These are phyloP conservation scores for Zophobas atratus DNA, from an alignment of 1,140 invertebrate genomes.

Conservation along the genomic window DNA sequence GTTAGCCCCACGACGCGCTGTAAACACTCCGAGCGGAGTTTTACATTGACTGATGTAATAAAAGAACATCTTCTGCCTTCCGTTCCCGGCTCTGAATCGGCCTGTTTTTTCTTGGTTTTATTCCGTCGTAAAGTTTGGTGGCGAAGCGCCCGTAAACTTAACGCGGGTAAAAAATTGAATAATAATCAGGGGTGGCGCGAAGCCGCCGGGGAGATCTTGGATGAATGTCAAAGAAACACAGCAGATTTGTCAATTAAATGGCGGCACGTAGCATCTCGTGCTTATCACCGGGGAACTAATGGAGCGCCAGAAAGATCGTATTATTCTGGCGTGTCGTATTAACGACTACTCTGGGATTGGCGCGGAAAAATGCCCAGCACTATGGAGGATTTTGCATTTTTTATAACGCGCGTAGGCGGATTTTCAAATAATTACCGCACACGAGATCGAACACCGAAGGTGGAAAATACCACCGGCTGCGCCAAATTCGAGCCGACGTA, in stretches of 20 bases:
- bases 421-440: no score
- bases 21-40: neutral
- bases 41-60: neutral
- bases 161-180: slow-evolving; percentile 1
- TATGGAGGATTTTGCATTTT: no score
- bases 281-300: no score
- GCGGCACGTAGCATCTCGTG: no score
- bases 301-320: no score
- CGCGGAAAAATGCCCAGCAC: no score
- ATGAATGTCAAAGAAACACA: neutral
- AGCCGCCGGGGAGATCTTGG: neutral
- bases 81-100: neutral
- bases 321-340: no score
- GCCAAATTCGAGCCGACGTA: no score
- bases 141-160: slow-evolving; percentile 5
- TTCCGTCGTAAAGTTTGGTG: slow-evolving; percentile 13
- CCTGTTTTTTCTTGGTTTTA: slow-evolving; percentile 1
- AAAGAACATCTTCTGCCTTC: slow-evolving; percentile 14
- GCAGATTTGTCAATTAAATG: slow-evolving; percentile 1
- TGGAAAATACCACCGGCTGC: no score
- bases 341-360: no score
- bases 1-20: slow-evolving; percentile 3
- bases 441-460: no score
- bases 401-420: no score
- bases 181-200: neutral